Base-by-base conservation (phyloP, 2,888 invertebrate genomes). In the Stenodera caucasica region DNA sequence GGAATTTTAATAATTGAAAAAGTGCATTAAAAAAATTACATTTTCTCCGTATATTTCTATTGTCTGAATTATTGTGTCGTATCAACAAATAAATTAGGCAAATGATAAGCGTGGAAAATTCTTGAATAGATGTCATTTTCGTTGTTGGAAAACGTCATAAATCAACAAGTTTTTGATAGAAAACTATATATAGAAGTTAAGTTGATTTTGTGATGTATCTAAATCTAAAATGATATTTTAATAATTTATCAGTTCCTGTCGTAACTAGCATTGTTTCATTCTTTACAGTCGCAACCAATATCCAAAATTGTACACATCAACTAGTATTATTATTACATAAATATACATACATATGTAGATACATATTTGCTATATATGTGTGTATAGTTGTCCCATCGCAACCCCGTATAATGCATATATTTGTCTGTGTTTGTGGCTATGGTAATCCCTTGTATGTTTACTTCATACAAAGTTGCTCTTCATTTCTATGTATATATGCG, bases 401-500 rank as follows among this genome's bases (percentile, higher is more conserved):
- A 63, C 65, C 67, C 65, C 61, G 67, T 68, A 70, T 69, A 69
- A 70, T 67, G 69, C 67, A 70, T 70, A 67, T 70, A 69, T 70
- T 69, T 68, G 69, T 70, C 65, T 70, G 69, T 63, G 60, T 66
- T 70, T 67, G 68, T 64, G 68, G 67, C 65, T 72, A 70, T 70
- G 71, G 70, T 71, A 70, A 70, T 70, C 69, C 67, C 45, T 18
- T 61, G 65, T 66, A 68, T 71, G 70, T 71, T 71, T 72, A 70
- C 69, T 72, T 64, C 66, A 70, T 70, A 68, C 70, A 68, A 66
- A 70, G 70, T 70, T 68, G 67, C 67, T 67, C 66, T 69, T 72
- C 70, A 72, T 70, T 72, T 67, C 63, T 70, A 71, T 71, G 70
- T 68, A 71, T 71, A 65, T 71, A 71, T 71, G 70, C 70, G 65